phyloP scores from a whole-genome alignment of 1,140 invertebrate species.

The Danaus melanippus region DNA sequence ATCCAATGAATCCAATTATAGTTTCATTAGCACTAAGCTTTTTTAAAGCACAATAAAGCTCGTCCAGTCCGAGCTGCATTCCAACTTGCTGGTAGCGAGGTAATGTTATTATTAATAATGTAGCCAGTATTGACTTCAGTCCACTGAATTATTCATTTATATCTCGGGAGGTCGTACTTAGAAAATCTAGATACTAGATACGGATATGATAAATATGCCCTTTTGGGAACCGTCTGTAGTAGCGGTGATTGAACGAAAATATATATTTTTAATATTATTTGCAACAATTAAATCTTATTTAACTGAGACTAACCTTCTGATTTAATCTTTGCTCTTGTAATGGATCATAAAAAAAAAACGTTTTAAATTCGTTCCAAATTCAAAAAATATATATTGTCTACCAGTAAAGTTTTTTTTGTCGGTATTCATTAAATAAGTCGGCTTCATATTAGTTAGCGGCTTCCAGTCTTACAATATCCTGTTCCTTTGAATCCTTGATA shows the following conservation, averaged over 20 bases:
- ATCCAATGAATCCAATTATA: too few species aligned
- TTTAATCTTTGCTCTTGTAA: too few species aligned
- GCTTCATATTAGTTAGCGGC: neutral
- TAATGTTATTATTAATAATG: constrained; percentile 37
- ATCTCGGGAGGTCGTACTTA: constrained; percentile 39
- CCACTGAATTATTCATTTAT: constrained; percentile 46
- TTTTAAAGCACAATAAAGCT: too few species aligned
- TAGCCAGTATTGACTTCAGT: constrained; percentile 24
- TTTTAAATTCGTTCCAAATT: too few species aligned
- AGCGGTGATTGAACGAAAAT: too few species aligned
- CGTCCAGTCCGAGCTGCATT: constrained; percentile 1
- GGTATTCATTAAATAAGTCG: neutral
- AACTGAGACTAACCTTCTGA: too few species aligned
- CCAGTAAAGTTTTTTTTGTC: too few species aligned
- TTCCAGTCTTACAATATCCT: neutral
- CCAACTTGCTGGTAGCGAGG: neutral
- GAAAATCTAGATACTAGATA: constrained; percentile 30
- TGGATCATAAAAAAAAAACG: too few species aligned
- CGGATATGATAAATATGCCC: constrained; percentile 4
- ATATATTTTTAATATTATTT: too few species aligned
- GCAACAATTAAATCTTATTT: too few species aligned
- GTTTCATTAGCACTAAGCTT: too few species aligned
- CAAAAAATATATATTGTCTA: too few species aligned
- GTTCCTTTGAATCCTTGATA: constrained; percentile 3
- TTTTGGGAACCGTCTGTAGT: neutral